Percentiles rank a stretch among this genome's conserved stretches.
Conservation (phyloP, 23 tunicate genomes). For the Aplidium turbinatum region DNA sequence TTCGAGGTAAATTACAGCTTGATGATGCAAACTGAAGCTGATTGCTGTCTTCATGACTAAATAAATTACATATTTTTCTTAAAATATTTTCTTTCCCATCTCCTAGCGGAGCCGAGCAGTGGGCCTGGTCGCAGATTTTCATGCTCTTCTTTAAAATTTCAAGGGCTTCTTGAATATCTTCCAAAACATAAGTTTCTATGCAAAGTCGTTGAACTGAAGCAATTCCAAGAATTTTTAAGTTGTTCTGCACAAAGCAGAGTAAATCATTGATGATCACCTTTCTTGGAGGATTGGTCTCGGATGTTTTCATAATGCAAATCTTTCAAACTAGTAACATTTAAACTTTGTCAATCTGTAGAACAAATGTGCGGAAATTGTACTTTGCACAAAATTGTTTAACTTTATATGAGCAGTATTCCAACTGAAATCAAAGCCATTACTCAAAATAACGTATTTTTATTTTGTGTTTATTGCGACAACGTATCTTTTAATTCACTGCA, state of each 20-base stretch:
- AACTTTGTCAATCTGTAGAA: too few relatives aligned
- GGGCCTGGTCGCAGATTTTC: not conserved
- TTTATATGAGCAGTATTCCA: too few relatives aligned
- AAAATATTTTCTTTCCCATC: not conserved
- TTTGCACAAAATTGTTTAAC: too few relatives aligned
- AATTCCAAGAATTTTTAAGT: not conserved
- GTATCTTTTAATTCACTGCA: too few relatives aligned
- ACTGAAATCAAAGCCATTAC: too few relatives aligned
- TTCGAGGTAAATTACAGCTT: slow-evolving; percentile 12
- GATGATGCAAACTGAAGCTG: slow-evolving; percentile 13
- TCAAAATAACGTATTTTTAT: too few relatives aligned
- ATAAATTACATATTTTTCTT: not conserved
- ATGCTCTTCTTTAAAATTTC: not conserved
- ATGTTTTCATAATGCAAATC: too few relatives aligned
- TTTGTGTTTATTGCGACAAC: too few relatives aligned
- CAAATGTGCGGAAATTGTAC: too few relatives aligned
- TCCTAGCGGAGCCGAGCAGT: not conserved
- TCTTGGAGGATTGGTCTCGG: not conserved
- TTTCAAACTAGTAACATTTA: too few relatives aligned
- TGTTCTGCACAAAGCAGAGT: slow-evolving; percentile 23
- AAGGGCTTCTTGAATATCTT: not conserved
- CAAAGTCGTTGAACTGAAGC: slow-evolving; percentile 17
- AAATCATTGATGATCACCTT: slow-evolving; percentile 14
- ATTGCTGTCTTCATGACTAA: not conserved
- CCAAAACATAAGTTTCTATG: slow-evolving; percentile 21